Conservation (phyloP, 2,888 invertebrate genomes). For the Schizaphis graminum region DNA sequence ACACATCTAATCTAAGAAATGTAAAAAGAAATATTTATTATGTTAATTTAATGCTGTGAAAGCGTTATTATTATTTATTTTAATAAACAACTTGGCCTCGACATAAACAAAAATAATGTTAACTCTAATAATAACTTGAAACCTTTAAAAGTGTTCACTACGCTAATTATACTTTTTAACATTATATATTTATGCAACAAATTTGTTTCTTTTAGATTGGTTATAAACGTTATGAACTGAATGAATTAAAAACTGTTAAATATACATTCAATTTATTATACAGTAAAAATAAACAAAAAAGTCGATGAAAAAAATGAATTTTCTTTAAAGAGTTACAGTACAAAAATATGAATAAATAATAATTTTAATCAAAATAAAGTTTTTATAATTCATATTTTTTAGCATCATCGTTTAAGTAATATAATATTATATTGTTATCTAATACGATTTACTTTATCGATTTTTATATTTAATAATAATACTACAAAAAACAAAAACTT, state of each 20-base stretch:
- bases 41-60: constrained; percentile 8
- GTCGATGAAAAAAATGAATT: background rate
- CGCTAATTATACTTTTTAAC: background rate
- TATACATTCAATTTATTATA: background rate
- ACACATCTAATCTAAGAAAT: background rate
- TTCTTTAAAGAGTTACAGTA: background rate
- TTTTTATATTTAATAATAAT: background rate
- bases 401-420: background rate
- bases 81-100: constrained; percentile 25
- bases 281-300: background rate
- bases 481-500: background rate
- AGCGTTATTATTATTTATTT: constrained; percentile 3
- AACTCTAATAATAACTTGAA: constrained; percentile 26
- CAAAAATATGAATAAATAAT: background rate
- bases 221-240: background rate
- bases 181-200: background rate
- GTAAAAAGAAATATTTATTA: background rate
- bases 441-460: background rate
- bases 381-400: background rate
- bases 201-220: background rate
- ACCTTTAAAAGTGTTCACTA: background rate
- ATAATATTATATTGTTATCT: background rate
- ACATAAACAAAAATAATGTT: background rate
- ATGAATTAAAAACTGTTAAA: background rate
- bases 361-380: background rate